These are phyloP conservation scores for Monopis laevigella DNA, from an alignment of 2,888 invertebrate genomes.

Conservation along the genomic window DNA sequence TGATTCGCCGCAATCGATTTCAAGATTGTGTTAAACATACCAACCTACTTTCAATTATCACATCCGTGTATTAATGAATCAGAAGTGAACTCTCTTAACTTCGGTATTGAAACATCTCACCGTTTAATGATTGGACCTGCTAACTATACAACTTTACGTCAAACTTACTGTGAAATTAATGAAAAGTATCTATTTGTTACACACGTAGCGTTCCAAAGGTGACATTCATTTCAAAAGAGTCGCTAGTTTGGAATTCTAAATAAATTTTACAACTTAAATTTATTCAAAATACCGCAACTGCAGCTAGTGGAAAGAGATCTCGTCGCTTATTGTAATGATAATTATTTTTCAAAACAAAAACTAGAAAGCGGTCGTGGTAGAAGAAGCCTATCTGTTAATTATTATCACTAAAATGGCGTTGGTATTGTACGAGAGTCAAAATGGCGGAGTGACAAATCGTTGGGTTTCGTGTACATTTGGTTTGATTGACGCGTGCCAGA, in stretches of 20 bases:
- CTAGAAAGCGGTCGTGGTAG: conserved; percentile 59
- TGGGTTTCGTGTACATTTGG: conserved; percentile 48
- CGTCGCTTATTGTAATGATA: conserved; percentile 62
- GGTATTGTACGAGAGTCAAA: conserved; percentile 53
- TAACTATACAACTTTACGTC: background rate
- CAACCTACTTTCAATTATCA: conserved; percentile 12
- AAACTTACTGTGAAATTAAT: conserved; percentile 10
- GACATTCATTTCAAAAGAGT: conserved; percentile 31
- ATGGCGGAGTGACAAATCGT: conserved; percentile 62
- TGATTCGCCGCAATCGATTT: background rate
- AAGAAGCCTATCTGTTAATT: conserved; percentile 64
- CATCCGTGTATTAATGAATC: conserved; percentile 7
- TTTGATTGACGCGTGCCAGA: conserved; percentile 67
- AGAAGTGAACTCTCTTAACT: conserved; percentile 9
- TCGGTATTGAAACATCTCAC: conserved; percentile 7
- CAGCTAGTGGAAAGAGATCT: conserved; percentile 61
- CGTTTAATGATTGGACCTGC: conserved; percentile 8
- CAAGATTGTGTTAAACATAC: conserved; percentile 3
- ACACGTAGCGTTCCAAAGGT: background rate
- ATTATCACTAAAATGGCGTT: conserved; percentile 63
- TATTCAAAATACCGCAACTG: conserved; percentile 63
- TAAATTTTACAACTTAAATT: conserved; percentile 48
- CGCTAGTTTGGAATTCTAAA: conserved; percentile 38
- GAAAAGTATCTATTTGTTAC: conserved; percentile 7
- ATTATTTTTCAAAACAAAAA: conserved; percentile 65